Percentiles rank a stretch among this genome's conserved stretches.
Conservation (phyloP, 2,888 invertebrate genomes). For the Callyntrura guangdongensis region DNA sequence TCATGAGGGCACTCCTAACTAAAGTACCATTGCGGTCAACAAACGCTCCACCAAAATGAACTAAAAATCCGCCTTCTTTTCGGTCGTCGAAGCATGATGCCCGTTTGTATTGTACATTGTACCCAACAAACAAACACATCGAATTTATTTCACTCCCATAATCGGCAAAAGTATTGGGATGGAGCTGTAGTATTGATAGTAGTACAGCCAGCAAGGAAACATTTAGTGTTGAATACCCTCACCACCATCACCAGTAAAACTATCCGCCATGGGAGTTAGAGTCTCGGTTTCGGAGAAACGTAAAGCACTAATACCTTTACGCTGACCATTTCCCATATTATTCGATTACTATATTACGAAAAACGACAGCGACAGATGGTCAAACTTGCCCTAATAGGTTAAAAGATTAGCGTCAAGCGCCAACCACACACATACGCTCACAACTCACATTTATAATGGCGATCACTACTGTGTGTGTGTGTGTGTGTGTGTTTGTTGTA, state of each 20-base stretch:
- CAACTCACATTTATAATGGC: constrained; percentile 69
- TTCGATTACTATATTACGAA: constrained; percentile 54
- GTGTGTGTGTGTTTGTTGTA: too few relatives aligned
- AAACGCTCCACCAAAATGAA: constrained; percentile 64
- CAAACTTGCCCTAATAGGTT: constrained; percentile 80
- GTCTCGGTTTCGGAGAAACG: background rate
- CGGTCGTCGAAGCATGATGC: constrained; percentile 11
- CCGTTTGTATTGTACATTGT: constrained; percentile 5
- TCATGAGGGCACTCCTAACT: constrained; percentile 64
- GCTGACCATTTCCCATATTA: constrained; percentile 33
- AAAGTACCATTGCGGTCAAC: constrained; percentile 72
- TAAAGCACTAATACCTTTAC: constrained; percentile 4
- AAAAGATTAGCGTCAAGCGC: constrained; percentile 80
- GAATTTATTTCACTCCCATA: constrained; percentile 65
- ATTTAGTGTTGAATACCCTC: background rate
- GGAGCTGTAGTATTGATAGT: background rate
- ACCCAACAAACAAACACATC: constrained; percentile 1
- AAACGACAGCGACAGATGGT: constrained; percentile 79
- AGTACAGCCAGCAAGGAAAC: background rate
- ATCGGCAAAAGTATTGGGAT: constrained; percentile 37
- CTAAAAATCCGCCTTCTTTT: constrained; percentile 54
- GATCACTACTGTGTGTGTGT: constrained; percentile 22
- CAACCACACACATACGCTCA: constrained; percentile 76
- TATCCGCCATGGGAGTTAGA: constrained; percentile 64
- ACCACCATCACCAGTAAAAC: constrained; percentile 50